These are phyloP conservation scores for Cephus nigrinus DNA, from an alignment of 2,888 invertebrate species.

Conservation along the genomic window DNA sequence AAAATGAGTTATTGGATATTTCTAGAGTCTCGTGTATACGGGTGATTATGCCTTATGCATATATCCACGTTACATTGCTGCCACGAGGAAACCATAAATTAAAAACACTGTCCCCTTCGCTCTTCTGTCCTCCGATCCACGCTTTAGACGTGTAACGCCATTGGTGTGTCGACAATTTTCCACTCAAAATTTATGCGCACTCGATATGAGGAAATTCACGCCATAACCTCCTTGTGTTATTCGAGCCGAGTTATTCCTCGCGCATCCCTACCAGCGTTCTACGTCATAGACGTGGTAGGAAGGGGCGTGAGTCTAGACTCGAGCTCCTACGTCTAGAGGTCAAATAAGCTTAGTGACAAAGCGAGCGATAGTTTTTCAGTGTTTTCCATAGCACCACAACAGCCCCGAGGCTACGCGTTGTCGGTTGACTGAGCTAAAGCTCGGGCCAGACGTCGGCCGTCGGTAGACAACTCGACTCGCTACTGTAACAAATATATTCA, in stretches of 20 bases:
- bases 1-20: background rate
- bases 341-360: too few relatives aligned
- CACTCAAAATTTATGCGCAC: background rate
- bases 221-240: background rate
- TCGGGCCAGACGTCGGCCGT: background rate
- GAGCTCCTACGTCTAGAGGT: too few relatives aligned
- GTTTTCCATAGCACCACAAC: too few relatives aligned
- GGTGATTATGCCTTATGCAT: background rate
- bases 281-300: background rate
- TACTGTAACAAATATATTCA: background rate
- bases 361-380: too few relatives aligned
- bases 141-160: background rate
- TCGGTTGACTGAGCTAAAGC: background rate
- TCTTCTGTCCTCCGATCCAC: background rate
- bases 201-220: background rate
- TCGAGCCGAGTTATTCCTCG: background rate
- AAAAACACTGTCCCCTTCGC: background rate
- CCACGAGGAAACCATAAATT: background rate
- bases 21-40: background rate
- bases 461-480: background rate
- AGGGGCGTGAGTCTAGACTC: too few relatives aligned
- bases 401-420: too few relatives aligned
- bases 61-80: background rate
- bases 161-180: background rate
- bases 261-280: background rate